A percentile compares a stretch with the other conserved stretches of the same genome.
Evolutionary conservation across 35 echinoderm and acorn worm species (phyloP).

Genomic region (Patiria miniata): DNA sequence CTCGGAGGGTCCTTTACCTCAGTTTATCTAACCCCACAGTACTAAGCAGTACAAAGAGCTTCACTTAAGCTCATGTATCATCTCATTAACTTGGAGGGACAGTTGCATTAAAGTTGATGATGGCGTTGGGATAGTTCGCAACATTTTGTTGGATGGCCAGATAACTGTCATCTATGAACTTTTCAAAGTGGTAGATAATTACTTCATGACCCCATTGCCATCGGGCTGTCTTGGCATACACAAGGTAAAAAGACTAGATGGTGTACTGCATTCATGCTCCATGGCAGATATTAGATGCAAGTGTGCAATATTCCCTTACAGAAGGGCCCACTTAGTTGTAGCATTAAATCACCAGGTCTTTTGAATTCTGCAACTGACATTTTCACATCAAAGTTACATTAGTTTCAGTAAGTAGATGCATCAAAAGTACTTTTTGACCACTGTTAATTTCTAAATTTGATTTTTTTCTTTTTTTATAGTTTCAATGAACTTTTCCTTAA

Average conservation of each 20-base stretch:
- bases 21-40: neutral
- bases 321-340: conserved; percentile 14
- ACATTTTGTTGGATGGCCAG: neutral
- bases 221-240: conserved; percentile 12
- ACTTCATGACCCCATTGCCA: neutral
- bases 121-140: neutral
- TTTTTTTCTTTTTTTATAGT: too few relatives aligned
- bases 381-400: too few relatives aligned
- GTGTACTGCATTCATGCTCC: conserved; percentile 12
- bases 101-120: conserved; percentile 19
- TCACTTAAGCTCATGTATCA: neutral
- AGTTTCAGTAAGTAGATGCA: too few relatives aligned
- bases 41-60: conserved; percentile 8
- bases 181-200: conserved; percentile 10
- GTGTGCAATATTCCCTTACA: neutral
- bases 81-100: neutral
- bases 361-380: neutral
- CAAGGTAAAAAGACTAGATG: neutral
- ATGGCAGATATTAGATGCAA: conserved; percentile 9
- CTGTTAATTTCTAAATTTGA: too few relatives aligned
- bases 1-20: conserved; percentile 47
- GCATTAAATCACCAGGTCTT: conserved; percentile 1
- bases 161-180: conserved; percentile 8
- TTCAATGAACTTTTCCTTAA: too few relatives aligned
- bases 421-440: too few relatives aligned